phyloP scores from a whole-genome alignment of 2,888 invertebrate species.

The Zygogramma bicolorata region DNA sequence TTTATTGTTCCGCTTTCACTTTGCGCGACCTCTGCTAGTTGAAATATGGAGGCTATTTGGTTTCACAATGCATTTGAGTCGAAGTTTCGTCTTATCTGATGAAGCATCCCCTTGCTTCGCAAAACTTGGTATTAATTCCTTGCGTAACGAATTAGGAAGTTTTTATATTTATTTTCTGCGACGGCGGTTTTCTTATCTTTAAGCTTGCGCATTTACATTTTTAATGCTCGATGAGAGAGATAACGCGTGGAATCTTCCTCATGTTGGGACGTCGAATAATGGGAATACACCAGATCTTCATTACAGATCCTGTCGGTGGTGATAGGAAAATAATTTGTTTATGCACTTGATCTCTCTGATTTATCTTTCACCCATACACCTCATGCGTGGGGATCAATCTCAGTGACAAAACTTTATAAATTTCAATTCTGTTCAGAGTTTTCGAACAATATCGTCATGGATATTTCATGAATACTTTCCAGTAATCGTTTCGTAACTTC shows the following conservation, averaged over 20 bases:
- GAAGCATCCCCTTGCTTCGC: conserved; percentile 40
- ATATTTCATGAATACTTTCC: no score
- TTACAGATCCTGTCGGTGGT: background rate
- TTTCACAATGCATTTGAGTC: conserved; percentile 47
- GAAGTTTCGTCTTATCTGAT: conserved; percentile 47
- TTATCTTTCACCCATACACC: no score
- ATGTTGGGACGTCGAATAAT: background rate
- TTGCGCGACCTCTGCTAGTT: conserved; percentile 28
- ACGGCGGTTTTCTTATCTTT: conserved; percentile 38
- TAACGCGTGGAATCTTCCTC: conserved; percentile 3
- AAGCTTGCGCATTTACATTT: conserved; percentile 25
- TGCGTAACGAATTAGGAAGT: conserved; percentile 47
- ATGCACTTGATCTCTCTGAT: no score
- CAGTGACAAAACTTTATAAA: no score
- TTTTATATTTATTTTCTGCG: conserved; percentile 47
- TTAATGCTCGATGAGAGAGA: conserved; percentile 12
- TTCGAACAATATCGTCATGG: no score
- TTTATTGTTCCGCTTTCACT: conserved; percentile 22
- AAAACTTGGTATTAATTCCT: conserved; percentile 47
- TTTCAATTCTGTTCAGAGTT: no score
- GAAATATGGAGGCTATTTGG: conserved; percentile 45
- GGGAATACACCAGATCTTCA: background rate
- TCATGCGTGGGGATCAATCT: no score
- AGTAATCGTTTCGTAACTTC: no score
- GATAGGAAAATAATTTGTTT: no score